Conservation (phyloP, 1,140 invertebrate species). For the Drosophila neocordata region DNA sequence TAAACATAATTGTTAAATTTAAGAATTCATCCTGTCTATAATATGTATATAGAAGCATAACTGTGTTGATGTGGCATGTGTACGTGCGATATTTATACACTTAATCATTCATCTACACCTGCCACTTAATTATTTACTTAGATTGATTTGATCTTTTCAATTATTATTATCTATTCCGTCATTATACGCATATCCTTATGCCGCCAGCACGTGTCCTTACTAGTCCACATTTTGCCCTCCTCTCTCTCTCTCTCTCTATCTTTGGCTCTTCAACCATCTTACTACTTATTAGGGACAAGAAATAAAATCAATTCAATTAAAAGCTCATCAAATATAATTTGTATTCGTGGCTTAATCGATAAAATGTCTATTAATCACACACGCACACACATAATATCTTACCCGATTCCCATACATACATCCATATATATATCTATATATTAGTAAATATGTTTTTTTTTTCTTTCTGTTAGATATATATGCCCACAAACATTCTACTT, state of each 20-base stretch:
- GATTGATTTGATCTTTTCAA: constrained; percentile 10
- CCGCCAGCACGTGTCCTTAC: not conserved
- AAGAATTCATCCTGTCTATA: too few relatives aligned
- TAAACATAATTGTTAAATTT: too few relatives aligned
- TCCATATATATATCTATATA: constrained; percentile 6
- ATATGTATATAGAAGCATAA: too few relatives aligned
- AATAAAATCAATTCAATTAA: constrained; percentile 76
- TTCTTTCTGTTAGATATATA: too few relatives aligned
- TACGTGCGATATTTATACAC: not conserved
- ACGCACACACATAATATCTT: constrained; percentile 22
- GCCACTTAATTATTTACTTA: constrained; percentile 6
- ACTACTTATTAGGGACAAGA: constrained; percentile 11
- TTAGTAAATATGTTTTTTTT: not conserved
- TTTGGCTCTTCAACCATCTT: too few relatives aligned
- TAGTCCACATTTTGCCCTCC: constrained; percentile 11
- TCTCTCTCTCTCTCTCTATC: too few relatives aligned
- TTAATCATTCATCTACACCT: constrained; percentile 4
- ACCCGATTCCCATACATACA: constrained; percentile 28
- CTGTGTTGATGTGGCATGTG: too few relatives aligned
- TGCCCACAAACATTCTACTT: constrained; percentile 36
- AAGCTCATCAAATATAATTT: constrained; percentile 74
- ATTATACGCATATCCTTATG: constrained; percentile 7
- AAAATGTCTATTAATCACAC: constrained; percentile 56
- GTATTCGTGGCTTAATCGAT: constrained; percentile 61
- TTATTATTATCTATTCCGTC: constrained; percentile 5